These are phyloP conservation scores for Callosobruchus maculatus DNA, from an alignment of 2,888 invertebrate species.

Conservation along the genomic window DNA sequence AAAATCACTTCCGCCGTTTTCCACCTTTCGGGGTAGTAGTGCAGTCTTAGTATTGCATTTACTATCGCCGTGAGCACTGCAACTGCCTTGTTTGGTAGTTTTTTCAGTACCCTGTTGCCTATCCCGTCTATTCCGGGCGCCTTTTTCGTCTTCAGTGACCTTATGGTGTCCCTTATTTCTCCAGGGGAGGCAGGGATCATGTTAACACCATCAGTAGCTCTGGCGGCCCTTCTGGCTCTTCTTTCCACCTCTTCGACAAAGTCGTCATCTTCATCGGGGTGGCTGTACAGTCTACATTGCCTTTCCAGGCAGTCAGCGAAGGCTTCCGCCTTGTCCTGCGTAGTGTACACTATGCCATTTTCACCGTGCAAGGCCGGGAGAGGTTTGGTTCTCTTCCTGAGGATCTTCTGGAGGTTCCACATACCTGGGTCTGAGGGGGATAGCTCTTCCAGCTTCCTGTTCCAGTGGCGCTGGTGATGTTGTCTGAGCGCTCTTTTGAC, in stretches of 20 bases:
- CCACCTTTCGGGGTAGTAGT: constrained; percentile 2
- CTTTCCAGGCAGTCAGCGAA: constrained; percentile 10
- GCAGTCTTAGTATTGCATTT: constrained; percentile 5
- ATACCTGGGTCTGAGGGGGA: too few relatives aligned
- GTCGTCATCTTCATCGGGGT: constrained; percentile 10
- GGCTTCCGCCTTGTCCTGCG: constrained; percentile 11
- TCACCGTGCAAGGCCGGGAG: constrained; percentile 10
- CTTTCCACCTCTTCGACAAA: constrained; percentile 4
- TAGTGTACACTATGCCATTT: constrained; percentile 7
- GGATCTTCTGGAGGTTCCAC: too few relatives aligned
- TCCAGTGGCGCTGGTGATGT: too few relatives aligned
- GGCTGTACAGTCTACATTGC: constrained; percentile 7
- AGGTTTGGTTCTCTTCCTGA: neutral
- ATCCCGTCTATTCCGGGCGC: constrained; percentile 7
- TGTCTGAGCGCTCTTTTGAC: too few relatives aligned
- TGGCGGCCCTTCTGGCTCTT: neutral
- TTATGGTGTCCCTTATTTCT: neutral
- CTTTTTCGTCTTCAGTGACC: constrained; percentile 1
- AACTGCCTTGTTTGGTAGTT: neutral
- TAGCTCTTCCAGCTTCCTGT: too few relatives aligned
- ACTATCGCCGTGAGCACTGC: constrained; percentile 1
- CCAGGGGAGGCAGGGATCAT: neutral
- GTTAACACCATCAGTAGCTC: neutral
- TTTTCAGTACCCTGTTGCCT: constrained; percentile 2
- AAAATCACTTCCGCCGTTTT: constrained; percentile 1